Base-by-base conservation (phyloP, 2,113 vertebrate species). In the Indicator indicator region DNA sequence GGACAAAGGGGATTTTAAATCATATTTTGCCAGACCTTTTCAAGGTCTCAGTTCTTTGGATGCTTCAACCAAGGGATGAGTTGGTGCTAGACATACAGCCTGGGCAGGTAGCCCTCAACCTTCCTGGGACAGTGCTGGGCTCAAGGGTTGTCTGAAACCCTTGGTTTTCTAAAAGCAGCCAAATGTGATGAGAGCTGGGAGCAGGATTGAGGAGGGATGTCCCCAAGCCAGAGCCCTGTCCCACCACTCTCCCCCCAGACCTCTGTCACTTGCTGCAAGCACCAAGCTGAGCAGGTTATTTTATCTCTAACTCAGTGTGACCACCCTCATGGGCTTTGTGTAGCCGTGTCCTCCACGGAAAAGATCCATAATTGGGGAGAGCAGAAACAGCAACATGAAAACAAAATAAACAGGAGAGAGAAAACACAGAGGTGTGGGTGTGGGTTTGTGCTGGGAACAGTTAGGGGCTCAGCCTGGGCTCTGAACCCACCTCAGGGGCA, bases 211-310 rank as follows among this genome's bases (percentile, higher is more conserved):
- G 33, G 40, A 65, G 65, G 83, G 50, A 20, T n/a, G 54, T 46
- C 54, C 64, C 69, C 5, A 1, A 27, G 19, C 0, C 0, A 12
- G 24, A 7, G 6, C 38, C 62, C 73, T 28, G 21, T 75, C 68
- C 82, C 78, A 68, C 12, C 0, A 0, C 50, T 48, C 16, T 30
- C 50, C 38, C 38, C 38, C 38, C 27, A 68, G n/a, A 9, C 1
- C 0, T 21, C 71, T 30, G 9, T 26, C 33, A 42, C 42, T 9
- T 11, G 1, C 79, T 1, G 2, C 62, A 1, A 0, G 33, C 30
- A 1, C 38, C 0, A 0, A 70, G 76, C 50, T 4, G 36, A 50
- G 86, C 58, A 16, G 65, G 65, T 86, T 42, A 65, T 46, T 16
- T 24, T 21, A 2, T 30, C 68, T 79, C 71, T 82, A 55, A 65